Base-by-base conservation (phyloP, 2,888 invertebrate species). In the Zygogramma bicolorata region DNA sequence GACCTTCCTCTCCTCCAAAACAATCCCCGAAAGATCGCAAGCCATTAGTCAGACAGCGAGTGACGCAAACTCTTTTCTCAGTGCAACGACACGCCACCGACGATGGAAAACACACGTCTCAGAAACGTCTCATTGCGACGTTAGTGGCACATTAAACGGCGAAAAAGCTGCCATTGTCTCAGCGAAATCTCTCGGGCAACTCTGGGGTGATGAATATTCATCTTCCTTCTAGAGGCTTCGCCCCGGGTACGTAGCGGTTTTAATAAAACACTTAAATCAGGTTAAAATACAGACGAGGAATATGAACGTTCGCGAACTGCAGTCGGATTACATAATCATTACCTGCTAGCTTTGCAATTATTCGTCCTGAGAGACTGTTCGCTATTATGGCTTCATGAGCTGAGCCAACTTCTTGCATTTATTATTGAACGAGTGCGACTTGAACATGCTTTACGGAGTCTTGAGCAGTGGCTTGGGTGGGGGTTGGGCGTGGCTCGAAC, bases 191-290 rank as follows among this genome's bases (percentile, higher is more conserved):
- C 77, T 71, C 73, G 68, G 77, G 78, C 75, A 79, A 80, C 78
- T 65, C 53, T 15, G n/a, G 15, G 15, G 80, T 80, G 81, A 84
- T 84, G 84, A 84, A 84, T 84, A 84, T 84, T 84, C 83, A 84
- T 83, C 62, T 79, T 77, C 61, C 76, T 77, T 80, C 80, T 81
- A 82, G 82, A 81, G 81, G 81, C 78, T 80, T 80, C 76, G 74
- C 76, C 25, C 78, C 75, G 75, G 76, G 77, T 75, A 78, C 79
- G 80, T 81, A 80, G 82, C 79, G 83, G 83, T 84, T 84, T 84
- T 85, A 85, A 85, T 85, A 83, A 84, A 83, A 84, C 81, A 83
- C 84, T 84, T 84, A 85, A 85, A 85, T 85, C 63, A 40, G 8
- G 63, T 46, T 63, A 46, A 42, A 63, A 63, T 46, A 42, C 29